Evolutionary conservation across 2,113 vertebrate genomes (phyloP).

Genomic region (Scatophagus argus): DNA sequence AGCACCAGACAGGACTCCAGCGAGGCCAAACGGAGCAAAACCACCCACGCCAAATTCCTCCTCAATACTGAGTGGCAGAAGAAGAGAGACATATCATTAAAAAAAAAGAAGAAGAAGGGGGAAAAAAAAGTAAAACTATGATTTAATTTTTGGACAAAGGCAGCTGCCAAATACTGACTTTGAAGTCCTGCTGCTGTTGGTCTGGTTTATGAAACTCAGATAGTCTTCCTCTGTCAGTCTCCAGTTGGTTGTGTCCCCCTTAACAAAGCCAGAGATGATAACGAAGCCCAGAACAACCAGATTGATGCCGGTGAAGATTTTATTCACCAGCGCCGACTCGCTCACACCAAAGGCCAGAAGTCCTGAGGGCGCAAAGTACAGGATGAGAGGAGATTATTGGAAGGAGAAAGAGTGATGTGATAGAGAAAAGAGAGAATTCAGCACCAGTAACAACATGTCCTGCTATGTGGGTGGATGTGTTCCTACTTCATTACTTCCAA

Average conservation of each 20-base stretch:
- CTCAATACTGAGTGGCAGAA: slow-evolving; percentile 40
- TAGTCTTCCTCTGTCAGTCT: slow-evolving; percentile 84
- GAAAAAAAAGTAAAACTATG: background rate
- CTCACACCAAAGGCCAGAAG: slow-evolving; percentile 94
- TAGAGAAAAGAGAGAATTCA: slow-evolving; percentile 10
- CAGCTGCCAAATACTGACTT: slow-evolving; percentile 46
- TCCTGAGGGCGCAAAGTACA: slow-evolving; percentile 75
- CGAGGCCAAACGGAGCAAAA: slow-evolving; percentile 92
- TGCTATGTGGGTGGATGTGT: slow-evolving; percentile 59
- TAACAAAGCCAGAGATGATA: slow-evolving; percentile 92
- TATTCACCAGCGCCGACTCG: slow-evolving; percentile 94
- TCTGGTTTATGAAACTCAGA: slow-evolving; percentile 40
- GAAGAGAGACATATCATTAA: background rate
- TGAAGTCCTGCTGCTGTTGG: slow-evolving; percentile 31
- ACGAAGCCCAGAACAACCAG: slow-evolving; percentile 93
- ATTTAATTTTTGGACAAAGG: background rate
- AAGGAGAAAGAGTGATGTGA: background rate
- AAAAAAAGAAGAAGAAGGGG: no score
- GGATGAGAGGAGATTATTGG: background rate
- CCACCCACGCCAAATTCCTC: slow-evolving; percentile 87
- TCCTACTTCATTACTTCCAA: slow-evolving; percentile 30
- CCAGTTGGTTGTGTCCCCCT: slow-evolving; percentile 91
- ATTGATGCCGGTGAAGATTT: slow-evolving; percentile 95
- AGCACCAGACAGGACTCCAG: slow-evolving; percentile 89
- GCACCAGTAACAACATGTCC: slow-evolving; percentile 31